Evolutionary conservation across 2,113 vertebrate species (phyloP).

Genomic region (Galeopterus variegatus): DNA sequence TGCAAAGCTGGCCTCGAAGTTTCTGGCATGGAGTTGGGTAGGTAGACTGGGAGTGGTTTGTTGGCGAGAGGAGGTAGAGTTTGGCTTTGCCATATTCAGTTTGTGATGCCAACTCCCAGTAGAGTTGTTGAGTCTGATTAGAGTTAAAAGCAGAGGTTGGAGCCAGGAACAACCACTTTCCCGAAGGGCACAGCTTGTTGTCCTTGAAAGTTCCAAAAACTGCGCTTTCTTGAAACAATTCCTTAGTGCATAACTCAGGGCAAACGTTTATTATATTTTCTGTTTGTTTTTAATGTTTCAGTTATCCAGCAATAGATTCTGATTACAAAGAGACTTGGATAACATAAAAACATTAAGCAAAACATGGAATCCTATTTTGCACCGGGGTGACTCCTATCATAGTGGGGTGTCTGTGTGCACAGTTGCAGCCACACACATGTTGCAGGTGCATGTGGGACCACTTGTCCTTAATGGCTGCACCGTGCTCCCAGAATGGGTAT

Average conservation of each 20-base stretch:
- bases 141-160: neutral
- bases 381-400: neutral
- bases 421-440: neutral
- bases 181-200: fast-evolving
- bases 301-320: neutral
- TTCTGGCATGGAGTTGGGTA: neutral
- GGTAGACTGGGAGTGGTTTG: too few relatives aligned
- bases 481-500: neutral
- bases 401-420: fast-evolving
- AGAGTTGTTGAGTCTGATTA: neutral
- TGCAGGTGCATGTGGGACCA: too few relatives aligned
- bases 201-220: neutral
- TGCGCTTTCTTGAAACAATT: neutral
- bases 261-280: neutral
- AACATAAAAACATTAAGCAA: neutral
- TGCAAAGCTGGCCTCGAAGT: neutral
- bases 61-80: too few relatives aligned
- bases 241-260: neutral
- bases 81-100: neutral
- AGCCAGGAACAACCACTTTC: neutral
- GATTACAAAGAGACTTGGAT: neutral
- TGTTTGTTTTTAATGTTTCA: neutral
- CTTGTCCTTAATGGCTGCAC: neutral
- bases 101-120: neutral
- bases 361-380: neutral